These are phyloP conservation scores for Dasysyrphus albostriatus DNA, from an alignment of 2,888 invertebrate species.

Conservation along the genomic window DNA sequence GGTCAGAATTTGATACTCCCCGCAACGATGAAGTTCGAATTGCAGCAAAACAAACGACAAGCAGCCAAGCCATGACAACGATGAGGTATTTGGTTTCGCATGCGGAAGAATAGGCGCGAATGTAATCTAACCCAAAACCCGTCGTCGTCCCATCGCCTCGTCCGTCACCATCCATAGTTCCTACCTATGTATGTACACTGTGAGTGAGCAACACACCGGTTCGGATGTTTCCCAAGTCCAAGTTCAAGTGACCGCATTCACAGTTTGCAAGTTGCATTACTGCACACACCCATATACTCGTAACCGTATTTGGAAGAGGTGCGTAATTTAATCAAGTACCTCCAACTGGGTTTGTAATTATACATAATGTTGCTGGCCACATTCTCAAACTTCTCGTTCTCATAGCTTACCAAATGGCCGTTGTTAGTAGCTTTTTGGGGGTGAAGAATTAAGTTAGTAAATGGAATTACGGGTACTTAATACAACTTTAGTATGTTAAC, in stretches of 20 bases:
- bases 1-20: constrained; percentile 48
- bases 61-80: constrained; percentile 17
- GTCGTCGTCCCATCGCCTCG: background rate
- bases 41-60: constrained; percentile 38
- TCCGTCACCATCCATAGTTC: background rate
- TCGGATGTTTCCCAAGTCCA: constrained; percentile 62
- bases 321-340: constrained; percentile 49
- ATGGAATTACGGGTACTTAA: background rate
- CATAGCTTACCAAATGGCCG: background rate
- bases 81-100: constrained; percentile 61
- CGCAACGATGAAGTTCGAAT: constrained; percentile 22
- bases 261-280: background rate
- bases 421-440: background rate
- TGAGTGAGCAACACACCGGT: background rate
- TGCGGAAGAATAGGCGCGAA: constrained; percentile 60
- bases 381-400: constrained; percentile 19
- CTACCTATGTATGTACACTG: background rate
- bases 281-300: constrained; percentile 18
- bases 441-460: background rate
- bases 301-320: constrained; percentile 42
- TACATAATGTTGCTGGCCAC: constrained; percentile 34
- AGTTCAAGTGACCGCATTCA: constrained; percentile 72
- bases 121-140: constrained; percentile 13
- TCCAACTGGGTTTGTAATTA: constrained; percentile 46
- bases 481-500: background rate